Conservation (phyloP, 2,888 invertebrate genomes). For the Chesias legatella region DNA sequence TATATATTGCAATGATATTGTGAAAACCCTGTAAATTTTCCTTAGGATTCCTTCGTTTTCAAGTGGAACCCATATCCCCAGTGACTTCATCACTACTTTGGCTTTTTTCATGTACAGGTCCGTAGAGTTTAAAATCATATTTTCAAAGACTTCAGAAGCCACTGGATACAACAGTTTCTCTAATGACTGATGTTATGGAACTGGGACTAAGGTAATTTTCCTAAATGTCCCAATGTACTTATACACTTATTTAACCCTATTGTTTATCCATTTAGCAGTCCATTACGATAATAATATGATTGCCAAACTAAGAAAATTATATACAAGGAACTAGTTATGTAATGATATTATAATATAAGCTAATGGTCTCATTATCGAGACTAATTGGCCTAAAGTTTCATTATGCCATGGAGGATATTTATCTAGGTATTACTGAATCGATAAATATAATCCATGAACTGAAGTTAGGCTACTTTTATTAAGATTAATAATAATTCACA, state of each 20-base stretch:
- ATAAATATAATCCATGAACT: too few species aligned
- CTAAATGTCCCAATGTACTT: not conserved
- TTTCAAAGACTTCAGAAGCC: not conserved
- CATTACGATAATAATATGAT: constrained; percentile 1
- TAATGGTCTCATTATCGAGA: constrained; percentile 1
- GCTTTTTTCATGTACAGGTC: constrained; percentile 60
- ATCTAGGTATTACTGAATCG: too few species aligned
- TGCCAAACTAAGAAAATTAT: not conserved
- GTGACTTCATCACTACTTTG: constrained; percentile 57
- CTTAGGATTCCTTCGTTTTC: constrained; percentile 36
- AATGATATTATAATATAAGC: not conserved
- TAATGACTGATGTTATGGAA: too few species aligned
- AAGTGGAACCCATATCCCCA: constrained; percentile 64
- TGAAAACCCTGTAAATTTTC: constrained; percentile 47
- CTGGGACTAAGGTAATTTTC: too few species aligned
- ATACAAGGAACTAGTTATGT: too few species aligned
- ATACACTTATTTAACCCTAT: not conserved
- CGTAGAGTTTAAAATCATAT: constrained; percentile 33
- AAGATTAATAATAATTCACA: too few species aligned
- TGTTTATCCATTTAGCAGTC: constrained; percentile 4
- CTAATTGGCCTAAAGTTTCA: too few species aligned
- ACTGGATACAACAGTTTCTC: too few species aligned
- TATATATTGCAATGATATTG: constrained; percentile 54
- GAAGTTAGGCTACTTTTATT: too few species aligned
- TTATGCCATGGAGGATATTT: too few species aligned